Evolutionary conservation across 2,113 vertebrate genomes (phyloP), one percentile per base, ranked within the genome.

Genomic region (Pipra filicauda): DNA sequence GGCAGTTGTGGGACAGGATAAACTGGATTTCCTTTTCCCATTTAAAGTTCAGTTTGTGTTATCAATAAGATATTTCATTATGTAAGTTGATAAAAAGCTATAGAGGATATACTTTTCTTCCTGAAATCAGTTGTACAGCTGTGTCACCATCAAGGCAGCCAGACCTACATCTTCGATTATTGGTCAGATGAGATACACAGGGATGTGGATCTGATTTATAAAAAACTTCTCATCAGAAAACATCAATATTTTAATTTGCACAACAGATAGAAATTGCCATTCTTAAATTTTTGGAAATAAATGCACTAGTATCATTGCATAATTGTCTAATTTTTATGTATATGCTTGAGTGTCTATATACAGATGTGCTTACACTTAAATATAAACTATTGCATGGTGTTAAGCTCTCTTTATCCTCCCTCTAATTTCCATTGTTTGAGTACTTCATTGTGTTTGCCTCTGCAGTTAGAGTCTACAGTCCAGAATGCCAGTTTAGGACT

Each of bases 11-110:
- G 39, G 84, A 92, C 77, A 93, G 90, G 84, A 87, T 72, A 73
- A 96, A 87, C 82, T 96, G 88, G 67, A 94, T 96, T 96, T 92
- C 67, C 37, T 80, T 95, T 95, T 91, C 37, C 3, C 5, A 85
- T 81, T 89, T 92, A 59, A 93, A 91, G 83, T 51, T 67, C 39
- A 37, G 6, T 78, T 91, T 86, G 23, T 8, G 69, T 88, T 96
- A 91, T 92, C 69, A 61, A 10, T 80, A 66, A 84, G 22, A 85
- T 23, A n/a, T 52, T 72, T 58, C 74, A 31, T 91, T 69, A 89
- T 65, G 16, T 64, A 92, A 83, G 27, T 51, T 73, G 30, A 73
- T 91, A 88, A 96, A 78, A 95, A 76, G 48, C 44, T 72, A 10
- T 41, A 69, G 33, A 81, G 10, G 61, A 89, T 11, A 31, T 72